phyloP scores from a whole-genome alignment of 1,140 invertebrate genomes.

The Drosophila sulfurigaster region DNA sequence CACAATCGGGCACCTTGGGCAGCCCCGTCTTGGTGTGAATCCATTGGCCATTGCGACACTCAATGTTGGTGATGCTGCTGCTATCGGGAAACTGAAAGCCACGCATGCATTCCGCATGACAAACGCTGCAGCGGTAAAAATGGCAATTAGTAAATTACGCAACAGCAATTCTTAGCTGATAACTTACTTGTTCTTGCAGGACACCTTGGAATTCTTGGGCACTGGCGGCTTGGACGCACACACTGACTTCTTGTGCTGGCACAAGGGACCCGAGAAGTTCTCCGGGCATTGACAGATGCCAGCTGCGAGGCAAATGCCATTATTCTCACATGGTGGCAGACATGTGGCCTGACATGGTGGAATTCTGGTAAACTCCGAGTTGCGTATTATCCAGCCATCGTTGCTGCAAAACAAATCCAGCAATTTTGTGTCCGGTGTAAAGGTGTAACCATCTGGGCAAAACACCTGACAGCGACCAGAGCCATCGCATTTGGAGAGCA shows the following conservation, averaged over 20 bases:
- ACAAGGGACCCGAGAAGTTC: conserved; percentile 90
- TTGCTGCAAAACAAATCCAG: conserved; percentile 86
- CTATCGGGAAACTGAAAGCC: conserved; percentile 89
- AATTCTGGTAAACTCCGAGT: conserved; percentile 85
- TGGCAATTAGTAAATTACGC: not conserved
- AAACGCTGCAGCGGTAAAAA: conserved; percentile 63
- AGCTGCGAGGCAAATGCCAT: conserved; percentile 90
- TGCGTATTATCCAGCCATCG: conserved; percentile 86
- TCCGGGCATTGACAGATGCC: conserved; percentile 90
- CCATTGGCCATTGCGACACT: conserved; percentile 88
- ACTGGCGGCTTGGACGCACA: conserved; percentile 89
- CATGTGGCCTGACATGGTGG: conserved; percentile 90
- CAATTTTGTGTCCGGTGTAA: conserved; percentile 86
- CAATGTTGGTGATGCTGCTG: conserved; percentile 86
- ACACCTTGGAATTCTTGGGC: conserved; percentile 88
- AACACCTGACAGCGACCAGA: conserved; percentile 85
- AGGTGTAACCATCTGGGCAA: conserved; percentile 87
- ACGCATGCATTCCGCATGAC: conserved; percentile 87
- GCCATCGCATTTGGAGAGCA: conserved; percentile 52
- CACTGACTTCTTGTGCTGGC: conserved; percentile 90
- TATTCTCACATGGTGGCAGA: conserved; percentile 90
- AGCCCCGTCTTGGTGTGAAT: conserved; percentile 86
- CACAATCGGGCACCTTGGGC: conserved; percentile 87
- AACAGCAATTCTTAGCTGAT: not conserved
- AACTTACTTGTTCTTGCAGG: conserved; percentile 89